Evolutionary conservation across 2,888 invertebrate genomes (phyloP).

Genomic region (Aphodius granarius): DNA sequence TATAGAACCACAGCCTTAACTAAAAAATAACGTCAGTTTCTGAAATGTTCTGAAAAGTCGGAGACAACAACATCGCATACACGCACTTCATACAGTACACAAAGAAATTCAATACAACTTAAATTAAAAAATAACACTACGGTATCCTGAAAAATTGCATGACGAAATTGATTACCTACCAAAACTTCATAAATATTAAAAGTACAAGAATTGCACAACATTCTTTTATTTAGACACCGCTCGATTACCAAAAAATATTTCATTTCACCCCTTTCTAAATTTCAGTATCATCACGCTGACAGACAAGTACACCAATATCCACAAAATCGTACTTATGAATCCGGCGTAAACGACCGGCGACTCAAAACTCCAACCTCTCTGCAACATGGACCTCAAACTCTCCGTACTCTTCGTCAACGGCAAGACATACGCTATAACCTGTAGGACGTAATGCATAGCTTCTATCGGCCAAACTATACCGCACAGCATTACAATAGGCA

Average conservation of each 20-base stretch:
- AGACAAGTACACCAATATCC: constrained; percentile 78
- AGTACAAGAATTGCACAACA: background rate
- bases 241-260: background rate
- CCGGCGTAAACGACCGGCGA: constrained; percentile 78
- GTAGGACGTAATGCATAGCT: constrained; percentile 78
- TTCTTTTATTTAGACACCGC: background rate
- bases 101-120: background rate
- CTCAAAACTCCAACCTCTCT: constrained; percentile 78
- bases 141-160: background rate
- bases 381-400: constrained; percentile 80
- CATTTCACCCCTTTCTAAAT: constrained; percentile 68
- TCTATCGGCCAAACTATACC: constrained; percentile 95
- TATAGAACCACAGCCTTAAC: background rate
- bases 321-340: constrained; percentile 74
- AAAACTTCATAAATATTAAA: background rate
- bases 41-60: background rate
- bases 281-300: constrained; percentile 75
- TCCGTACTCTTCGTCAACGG: constrained; percentile 90
- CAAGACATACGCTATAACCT: constrained; percentile 66
- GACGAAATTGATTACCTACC: background rate
- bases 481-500: constrained; percentile 83
- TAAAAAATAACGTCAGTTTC: background rate
- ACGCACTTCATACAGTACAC: background rate
- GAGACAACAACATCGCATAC: background rate
- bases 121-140: background rate